Evolutionary conservation across 2,113 vertebrate genomes (phyloP).

Genomic region (Sebastes schlegelii): DNA sequence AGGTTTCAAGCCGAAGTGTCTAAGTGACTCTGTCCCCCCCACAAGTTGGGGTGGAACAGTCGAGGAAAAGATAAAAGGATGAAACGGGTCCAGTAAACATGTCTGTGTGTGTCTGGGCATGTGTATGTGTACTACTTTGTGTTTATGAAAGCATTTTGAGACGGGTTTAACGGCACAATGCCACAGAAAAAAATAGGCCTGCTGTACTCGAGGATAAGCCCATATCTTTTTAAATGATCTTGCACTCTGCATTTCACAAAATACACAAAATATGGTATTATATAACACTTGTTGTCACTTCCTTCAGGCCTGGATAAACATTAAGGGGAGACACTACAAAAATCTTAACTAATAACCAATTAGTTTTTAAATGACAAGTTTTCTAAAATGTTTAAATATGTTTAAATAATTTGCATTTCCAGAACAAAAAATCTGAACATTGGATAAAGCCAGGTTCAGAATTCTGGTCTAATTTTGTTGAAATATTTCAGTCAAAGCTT

Average conservation of each 20-base stretch:
- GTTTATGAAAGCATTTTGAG: conserved; percentile 2
- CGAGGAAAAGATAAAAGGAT: conserved; percentile 46
- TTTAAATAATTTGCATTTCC: too few species aligned
- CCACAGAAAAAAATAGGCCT: neutral
- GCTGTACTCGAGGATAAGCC: neutral
- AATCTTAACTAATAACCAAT: too few species aligned
- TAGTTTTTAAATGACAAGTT: too few species aligned
- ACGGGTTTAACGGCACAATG: neutral
- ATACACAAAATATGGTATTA: neutral
- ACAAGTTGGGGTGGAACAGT: conserved; percentile 39
- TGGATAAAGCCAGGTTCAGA: too few species aligned
- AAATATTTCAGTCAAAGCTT: too few species aligned
- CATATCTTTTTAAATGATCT: neutral
- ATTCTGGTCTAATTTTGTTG: too few species aligned
- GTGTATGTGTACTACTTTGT: neutral
- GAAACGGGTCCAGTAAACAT: conserved; percentile 9
- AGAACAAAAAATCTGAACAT: too few species aligned
- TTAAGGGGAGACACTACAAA: too few species aligned
- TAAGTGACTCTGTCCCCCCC: conserved; percentile 38
- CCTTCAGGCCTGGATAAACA: neutral
- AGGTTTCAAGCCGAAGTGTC: conserved; percentile 58
- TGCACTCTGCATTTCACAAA: neutral
- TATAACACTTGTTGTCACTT: neutral
- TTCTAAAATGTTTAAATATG: too few species aligned
- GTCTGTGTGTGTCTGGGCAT: neutral